Evolutionary conservation across 2,113 vertebrate species (phyloP), one percentile per base, ranked within the genome.

Genomic region (Laticauda laticaudata): DNA sequence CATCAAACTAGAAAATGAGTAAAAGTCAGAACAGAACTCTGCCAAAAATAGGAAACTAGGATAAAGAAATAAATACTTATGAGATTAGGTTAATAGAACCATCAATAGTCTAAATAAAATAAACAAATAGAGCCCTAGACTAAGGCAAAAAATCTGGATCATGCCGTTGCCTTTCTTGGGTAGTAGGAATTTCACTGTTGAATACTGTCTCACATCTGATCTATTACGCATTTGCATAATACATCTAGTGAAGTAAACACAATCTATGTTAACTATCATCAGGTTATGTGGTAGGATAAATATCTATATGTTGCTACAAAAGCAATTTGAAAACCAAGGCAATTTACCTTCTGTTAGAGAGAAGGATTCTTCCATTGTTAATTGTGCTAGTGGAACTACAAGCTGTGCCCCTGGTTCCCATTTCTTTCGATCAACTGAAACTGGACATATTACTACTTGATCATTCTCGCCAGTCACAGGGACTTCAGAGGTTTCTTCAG

Each of bases 351-450:
- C 98, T 92, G 97, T 97, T n/a, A 93, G 96, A 26, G 97, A 92
- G 93, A 98, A 95, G 4, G 98, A 98, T 11, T 98, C 96, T 94
- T 99, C 98, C 90, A 99, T 94, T 0, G 98, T 98, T 91, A 98
- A 96, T 9, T 98, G 97, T 92, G 98, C 98, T 26, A 98, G 94
- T 53, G 98, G 97, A 89, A 99, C 97, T 0, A 98, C 96, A 48
- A 98, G 95, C 3, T 98, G 98, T 93, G 97, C 93, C 54, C 97
- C 98, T 1, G 98, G 95, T 90, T 98, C 98, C 99, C 99, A 99
- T 89, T 98, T 99, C 96, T 97, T 99, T 86, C 99, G 97, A 95
- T 99, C 99, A 61, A 95, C 98, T 95, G 92, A 96, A 95, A 95
- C 92, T 0, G 96, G 90, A 0, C 95, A 94, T 51, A 96, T 96